Evolutionary conservation across 2,797 vertebrate genomes (phyloP), one percentile per base, ranked within the genome.

Genomic region (Pelodytes ibericus): DNA sequence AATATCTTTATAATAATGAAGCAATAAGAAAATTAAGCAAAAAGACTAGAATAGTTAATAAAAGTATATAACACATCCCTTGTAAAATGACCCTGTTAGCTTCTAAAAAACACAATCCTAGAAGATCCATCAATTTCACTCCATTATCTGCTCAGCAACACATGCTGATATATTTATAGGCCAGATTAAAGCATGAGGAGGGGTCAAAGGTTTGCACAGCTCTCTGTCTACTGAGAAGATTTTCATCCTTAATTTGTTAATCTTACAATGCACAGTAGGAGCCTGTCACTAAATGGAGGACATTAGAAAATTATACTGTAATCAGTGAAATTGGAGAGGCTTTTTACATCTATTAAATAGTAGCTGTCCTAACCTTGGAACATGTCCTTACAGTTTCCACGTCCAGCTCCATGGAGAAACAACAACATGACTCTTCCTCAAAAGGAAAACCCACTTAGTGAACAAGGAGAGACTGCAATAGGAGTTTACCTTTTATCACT

Each of bases 381-480:
- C 81, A 60, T 87, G 75, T 81, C 87, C 82, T 72, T 84, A 62
- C 86, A 80, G 69, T 64, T 82, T 82, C 90, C 82, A 80, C 88
- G 89, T 77, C 86, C 91, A 53, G 94, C 93, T 72, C 92, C 90
- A 25, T 94, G 94, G 93, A 94, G 92, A 86, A 95, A 95, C 84
- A 95, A 97, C 82, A 95, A 95, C 82, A 87, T 92, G 77, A 93
- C 85, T 47, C 87, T 88, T 75, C 83, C 90, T 77, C 91, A 92
- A 79, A 89, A 88, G 80, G 92, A 95, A 4, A 80, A 88, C 25
- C 89, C 92, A 69, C 75, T 92, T 60, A 92, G 93, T 0, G 91
- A 96, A 75, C 91, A 95, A 88, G 94, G 92, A 80, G 94, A 95
- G 80, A 95, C 92, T 16, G 86, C 94, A 83, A 91, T 95, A 80